phyloP scores from a whole-genome alignment of 2,888 invertebrate species.

The Spisula subtruncata region DNA sequence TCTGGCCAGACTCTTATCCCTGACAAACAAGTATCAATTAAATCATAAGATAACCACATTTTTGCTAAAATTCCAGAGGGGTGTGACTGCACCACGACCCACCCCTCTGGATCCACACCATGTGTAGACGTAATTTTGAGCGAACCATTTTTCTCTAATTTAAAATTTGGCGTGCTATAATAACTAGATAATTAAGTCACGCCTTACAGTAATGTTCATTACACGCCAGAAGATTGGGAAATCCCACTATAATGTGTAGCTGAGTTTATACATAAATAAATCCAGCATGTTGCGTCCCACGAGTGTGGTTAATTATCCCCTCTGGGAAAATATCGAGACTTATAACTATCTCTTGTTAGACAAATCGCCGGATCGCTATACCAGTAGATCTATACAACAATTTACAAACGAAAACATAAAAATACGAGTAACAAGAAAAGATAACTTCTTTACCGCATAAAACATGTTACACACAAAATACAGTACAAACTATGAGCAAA shows the following conservation, averaged over 20 bases:
- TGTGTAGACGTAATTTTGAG: too few relatives aligned
- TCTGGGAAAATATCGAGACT: not conserved
- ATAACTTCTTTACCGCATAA: not conserved
- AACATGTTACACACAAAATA: not conserved
- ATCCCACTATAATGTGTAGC: constrained; percentile 10
- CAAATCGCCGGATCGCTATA: not conserved
- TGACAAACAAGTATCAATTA: too few relatives aligned
- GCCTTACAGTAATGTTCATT: not conserved
- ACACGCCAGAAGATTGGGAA: not conserved
- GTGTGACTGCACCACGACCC: too few relatives aligned
- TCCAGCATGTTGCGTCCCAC: constrained; percentile 20
- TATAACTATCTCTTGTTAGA: not conserved
- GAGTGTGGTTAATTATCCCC: not conserved
- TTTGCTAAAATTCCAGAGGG: too few relatives aligned
- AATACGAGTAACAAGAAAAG: constrained; percentile 19
- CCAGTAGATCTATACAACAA: not conserved
- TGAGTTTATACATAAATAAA: not conserved
- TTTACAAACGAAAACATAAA: constrained; percentile 11
- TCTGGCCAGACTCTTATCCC: too few relatives aligned
- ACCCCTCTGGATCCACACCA: too few relatives aligned
- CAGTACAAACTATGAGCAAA: not conserved
- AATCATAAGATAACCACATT: too few relatives aligned
- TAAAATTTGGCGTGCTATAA: not conserved
- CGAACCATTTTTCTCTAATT: too few relatives aligned
- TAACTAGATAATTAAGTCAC: not conserved